phyloP scores from a whole-genome alignment of 2,113 vertebrate species.

The Oxyura jamaicensis region DNA sequence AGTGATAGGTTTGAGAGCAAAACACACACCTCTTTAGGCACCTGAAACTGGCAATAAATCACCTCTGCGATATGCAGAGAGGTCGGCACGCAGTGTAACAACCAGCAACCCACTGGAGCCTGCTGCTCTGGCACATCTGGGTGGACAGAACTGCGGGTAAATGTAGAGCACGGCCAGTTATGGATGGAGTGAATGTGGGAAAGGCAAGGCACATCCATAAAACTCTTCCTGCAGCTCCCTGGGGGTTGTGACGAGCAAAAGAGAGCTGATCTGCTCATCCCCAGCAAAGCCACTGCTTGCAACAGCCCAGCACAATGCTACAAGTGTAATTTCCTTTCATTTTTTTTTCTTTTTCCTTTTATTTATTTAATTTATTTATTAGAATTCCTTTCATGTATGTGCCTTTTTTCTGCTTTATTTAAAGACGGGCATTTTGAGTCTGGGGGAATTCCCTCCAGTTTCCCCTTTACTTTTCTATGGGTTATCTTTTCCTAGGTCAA shows the following conservation, averaged over 20 bases:
- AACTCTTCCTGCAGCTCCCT: not conserved
- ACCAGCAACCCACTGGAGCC: not conserved
- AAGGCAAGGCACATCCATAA: not conserved
- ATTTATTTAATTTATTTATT: not conserved
- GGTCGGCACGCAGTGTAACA: not conserved
- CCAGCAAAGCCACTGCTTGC: not conserved
- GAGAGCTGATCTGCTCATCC: not conserved
- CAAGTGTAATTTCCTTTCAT: not conserved
- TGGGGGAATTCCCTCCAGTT: not conserved
- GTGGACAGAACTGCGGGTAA: not conserved
- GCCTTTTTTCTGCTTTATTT: not conserved
- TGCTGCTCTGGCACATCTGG: not conserved
- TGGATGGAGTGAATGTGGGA: not conserved
- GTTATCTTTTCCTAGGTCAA: not conserved
- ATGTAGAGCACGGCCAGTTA: not conserved
- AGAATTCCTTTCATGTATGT: not conserved
- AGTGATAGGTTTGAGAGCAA: not conserved
- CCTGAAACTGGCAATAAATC: not conserved
- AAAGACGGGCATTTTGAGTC: not conserved
- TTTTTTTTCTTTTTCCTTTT: not conserved
- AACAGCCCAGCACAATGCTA: not conserved
- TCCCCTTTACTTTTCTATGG: not conserved
- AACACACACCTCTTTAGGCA: not conserved
- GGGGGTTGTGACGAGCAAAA: not conserved
- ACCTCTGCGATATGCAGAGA: not conserved